Evolutionary conservation across 2,888 invertebrate genomes (phyloP).

Genomic region (Leptinotarsa peninsularis): DNA sequence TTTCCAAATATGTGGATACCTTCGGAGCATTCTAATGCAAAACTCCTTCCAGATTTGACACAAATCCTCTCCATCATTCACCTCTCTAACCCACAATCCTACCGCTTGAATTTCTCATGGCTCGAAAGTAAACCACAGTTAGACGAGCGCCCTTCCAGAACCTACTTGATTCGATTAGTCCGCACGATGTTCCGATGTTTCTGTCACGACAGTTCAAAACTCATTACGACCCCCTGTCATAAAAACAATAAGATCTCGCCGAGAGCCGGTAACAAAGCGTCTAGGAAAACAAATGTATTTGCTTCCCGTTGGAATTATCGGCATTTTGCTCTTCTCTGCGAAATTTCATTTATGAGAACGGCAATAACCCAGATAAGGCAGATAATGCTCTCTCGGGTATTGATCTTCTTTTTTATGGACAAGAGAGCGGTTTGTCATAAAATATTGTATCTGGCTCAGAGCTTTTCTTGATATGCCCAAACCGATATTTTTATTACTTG

Average conservation of each 20-base stretch:
- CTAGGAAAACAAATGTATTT: constrained; percentile 35
- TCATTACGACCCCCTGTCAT: constrained; percentile 39
- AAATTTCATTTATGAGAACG: constrained; percentile 6
- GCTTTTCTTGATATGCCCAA: not conserved
- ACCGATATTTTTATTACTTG: constrained; percentile 4
- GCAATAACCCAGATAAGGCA: constrained; percentile 11
- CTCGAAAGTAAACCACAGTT: constrained; percentile 39
- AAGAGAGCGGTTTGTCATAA: constrained; percentile 19
- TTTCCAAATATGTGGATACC: no score
- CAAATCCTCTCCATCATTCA: constrained; percentile 5
- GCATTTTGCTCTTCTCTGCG: constrained; percentile 12
- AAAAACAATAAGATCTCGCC: constrained; percentile 39
- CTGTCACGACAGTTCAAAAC: constrained; percentile 40
- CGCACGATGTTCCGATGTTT: constrained; percentile 40
- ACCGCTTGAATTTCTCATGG: constrained; percentile 33
- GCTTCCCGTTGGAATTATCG: constrained; percentile 25
- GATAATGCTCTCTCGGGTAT: constrained; percentile 7
- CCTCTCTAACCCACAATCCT: constrained; percentile 24
- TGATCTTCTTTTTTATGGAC: constrained; percentile 20
- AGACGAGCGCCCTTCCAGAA: constrained; percentile 30
- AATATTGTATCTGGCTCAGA: constrained; percentile 4
- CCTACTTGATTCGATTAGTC: constrained; percentile 36
- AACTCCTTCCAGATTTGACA: not conserved
- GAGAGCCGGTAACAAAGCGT: constrained; percentile 26
- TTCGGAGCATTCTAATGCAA: no score